Percentiles rank a stretch among this genome's conserved stretches.
Evolutionary conservation across 2,888 invertebrate species (phyloP).

Genomic region (Metalampra italica): DNA sequence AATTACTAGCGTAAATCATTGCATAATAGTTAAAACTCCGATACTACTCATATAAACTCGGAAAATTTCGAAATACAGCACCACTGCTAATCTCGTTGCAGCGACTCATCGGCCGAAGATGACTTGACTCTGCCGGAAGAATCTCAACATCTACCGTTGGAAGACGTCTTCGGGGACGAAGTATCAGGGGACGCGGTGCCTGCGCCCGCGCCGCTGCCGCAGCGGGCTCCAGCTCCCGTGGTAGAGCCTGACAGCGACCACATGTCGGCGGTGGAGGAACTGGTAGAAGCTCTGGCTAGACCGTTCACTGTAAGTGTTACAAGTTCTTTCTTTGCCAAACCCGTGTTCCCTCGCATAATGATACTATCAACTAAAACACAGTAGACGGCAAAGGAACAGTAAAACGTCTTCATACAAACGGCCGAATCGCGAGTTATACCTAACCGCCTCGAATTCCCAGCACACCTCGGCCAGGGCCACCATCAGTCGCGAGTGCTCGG

Average conservation of each 20-base stretch:
- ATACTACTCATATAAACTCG: too few relatives aligned
- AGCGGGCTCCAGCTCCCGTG: slow-evolving; percentile 57
- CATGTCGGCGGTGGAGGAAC: slow-evolving; percentile 61
- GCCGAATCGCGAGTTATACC: too few relatives aligned
- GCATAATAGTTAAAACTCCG: too few relatives aligned
- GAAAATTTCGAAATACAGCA: too few relatives aligned
- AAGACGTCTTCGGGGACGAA: slow-evolving; percentile 67
- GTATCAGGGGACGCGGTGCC: slow-evolving; percentile 61
- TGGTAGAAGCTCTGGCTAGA: slow-evolving; percentile 66
- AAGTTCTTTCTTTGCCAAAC: background rate
- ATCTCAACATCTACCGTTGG: slow-evolving; percentile 54
- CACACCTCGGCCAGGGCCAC: too few relatives aligned
- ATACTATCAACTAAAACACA: too few relatives aligned
- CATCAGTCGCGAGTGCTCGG: too few relatives aligned
- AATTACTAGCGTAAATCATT: too few relatives aligned
- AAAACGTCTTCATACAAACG: too few relatives aligned
- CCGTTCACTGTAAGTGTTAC: slow-evolving; percentile 62
- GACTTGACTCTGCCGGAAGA: slow-evolving; percentile 43
- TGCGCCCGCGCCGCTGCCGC: slow-evolving; percentile 64
- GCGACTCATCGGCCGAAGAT: slow-evolving; percentile 63
- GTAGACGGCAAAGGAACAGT: too few relatives aligned
- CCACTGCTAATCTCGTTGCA: slow-evolving; percentile 21
- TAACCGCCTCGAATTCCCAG: too few relatives aligned
- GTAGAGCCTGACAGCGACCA: slow-evolving; percentile 52
- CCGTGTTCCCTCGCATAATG: too few relatives aligned